Evolutionary conservation across 2,888 invertebrate species (phyloP).

Genomic region (Drosophila algonquin): DNA sequence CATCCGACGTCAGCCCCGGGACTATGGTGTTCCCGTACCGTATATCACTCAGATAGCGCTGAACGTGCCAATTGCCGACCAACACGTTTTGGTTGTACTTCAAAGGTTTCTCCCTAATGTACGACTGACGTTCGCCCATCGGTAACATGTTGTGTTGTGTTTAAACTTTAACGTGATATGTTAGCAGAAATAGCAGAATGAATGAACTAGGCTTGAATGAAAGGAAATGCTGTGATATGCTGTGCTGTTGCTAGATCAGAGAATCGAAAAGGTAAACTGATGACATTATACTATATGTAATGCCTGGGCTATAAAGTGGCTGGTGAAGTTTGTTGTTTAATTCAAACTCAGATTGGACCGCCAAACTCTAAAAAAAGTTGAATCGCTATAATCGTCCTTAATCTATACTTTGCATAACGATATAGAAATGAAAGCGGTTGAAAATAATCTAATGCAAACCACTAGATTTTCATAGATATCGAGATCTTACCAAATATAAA

Average conservation of each 20-base stretch:
- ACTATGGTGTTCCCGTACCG: conserved; percentile 5
- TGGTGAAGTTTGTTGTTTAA: neutral
- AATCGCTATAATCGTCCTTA: too few relatives aligned
- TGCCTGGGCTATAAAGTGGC: neutral
- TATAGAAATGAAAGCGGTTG: too few relatives aligned
- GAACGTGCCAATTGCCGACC: conserved; percentile 45
- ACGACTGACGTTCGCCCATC: conserved; percentile 40
- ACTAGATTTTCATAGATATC: too few relatives aligned
- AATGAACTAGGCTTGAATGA: neutral
- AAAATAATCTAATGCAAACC: too few relatives aligned
- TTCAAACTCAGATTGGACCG: too few relatives aligned
- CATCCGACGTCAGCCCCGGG: conserved; percentile 19
- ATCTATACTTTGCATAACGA: too few relatives aligned
- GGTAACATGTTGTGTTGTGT: neutral
- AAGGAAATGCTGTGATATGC: neutral
- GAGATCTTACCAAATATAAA: too few relatives aligned
- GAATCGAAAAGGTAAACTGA: neutral
- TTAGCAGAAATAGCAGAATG: neutral
- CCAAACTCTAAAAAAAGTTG: too few relatives aligned
- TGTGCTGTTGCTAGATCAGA: neutral
- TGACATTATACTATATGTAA: too few relatives aligned
- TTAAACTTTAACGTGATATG: neutral
- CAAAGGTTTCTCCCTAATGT: conserved; percentile 32
- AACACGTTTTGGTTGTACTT: conserved; percentile 46
- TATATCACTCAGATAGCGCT: neutral